Percentiles rank a stretch among this genome's conserved stretches.
Evolutionary conservation across 2,113 vertebrate species (phyloP).

Genomic region (Melanostigma gelatinosum): DNA sequence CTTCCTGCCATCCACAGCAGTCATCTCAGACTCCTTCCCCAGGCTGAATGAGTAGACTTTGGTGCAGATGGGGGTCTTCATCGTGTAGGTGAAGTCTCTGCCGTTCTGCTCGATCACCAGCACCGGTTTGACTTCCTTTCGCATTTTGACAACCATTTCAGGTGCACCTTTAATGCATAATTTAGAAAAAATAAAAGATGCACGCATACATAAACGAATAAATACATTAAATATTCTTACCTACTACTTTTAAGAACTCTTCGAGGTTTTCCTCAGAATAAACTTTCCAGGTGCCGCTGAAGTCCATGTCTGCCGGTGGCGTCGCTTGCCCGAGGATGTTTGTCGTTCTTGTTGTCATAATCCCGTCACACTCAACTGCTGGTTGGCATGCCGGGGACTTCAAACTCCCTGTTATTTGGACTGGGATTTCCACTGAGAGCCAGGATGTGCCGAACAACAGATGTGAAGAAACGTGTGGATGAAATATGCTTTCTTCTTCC

Average conservation of each 20-base stretch:
- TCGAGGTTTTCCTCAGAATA: slow-evolving; percentile 86
- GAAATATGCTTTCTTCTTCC: neutral
- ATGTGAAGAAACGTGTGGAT: neutral
- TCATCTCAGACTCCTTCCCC: slow-evolving; percentile 85
- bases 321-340: slow-evolving; percentile 8
- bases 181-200: accelerated
- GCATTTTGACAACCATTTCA: slow-evolving; percentile 82
- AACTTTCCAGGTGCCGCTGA: slow-evolving; percentile 87
- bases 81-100: slow-evolving; percentile 82
- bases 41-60: slow-evolving; percentile 83
- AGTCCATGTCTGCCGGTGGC: slow-evolving; percentile 79
- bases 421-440: slow-evolving; percentile 40
- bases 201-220: accelerated
- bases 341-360: slow-evolving; percentile 26
- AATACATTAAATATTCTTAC: slow-evolving; percentile 72
- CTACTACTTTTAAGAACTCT: slow-evolving; percentile 83
- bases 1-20: slow-evolving; percentile 70
- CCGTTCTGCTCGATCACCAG: slow-evolving; percentile 86
- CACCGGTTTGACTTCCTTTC: slow-evolving; percentile 84
- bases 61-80: slow-evolving; percentile 83
- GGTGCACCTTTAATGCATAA: slow-evolving; percentile 75
- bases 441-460: neutral
- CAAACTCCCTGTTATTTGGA: slow-evolving; percentile 72
- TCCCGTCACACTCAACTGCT: neutral
- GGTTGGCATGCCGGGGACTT: slow-evolving; percentile 73